Base-by-base conservation (phyloP, 2,888 invertebrate species). In the Candidula unifasciata region DNA sequence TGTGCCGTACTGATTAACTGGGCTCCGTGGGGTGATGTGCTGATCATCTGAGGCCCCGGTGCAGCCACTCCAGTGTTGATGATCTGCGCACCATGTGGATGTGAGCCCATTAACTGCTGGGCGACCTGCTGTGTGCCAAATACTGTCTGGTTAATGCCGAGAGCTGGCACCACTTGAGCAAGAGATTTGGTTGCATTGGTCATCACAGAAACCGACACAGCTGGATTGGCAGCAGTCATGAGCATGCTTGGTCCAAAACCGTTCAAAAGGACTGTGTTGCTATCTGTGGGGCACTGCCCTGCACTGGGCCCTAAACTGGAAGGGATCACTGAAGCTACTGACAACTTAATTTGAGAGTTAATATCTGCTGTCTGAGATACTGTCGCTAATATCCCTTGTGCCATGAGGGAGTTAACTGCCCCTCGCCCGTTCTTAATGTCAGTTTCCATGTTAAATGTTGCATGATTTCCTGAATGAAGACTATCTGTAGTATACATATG, bases 91-190 rank as follows among this genome's bases (percentile, higher is more conserved):
- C 52, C 69, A 30, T 35, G 66, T 68, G 73, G 79, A 71, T 83
- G 83, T 18, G 86, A 71, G 54, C 80, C 85, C 35, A 86, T 60
- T 13, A 86, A 71, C 54, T 83, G 85, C 37, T 81, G 85, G 16
- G 82, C 35, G 24, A 69, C 57, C 52, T 81, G 84, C 64, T 84
- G 86, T 6, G 83, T 24, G 37, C 77, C 66, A 85, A 82, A 82
- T 18, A 82, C 54, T 64, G 85, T 64, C 81, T 87, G 87, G 66
- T 88, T 82, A 37, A 88, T 52, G 66, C 92, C 91, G 37, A 91
- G 89, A 44, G 92, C 88, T 60, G 93, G 92, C 69, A 93, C 92
- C 60, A 93, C 91, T 86, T 92, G 92, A 27, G 92, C 90, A 86
- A 93, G 88, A 60, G 90, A 88, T 82, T 91, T 91, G 52, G 92